Evolutionary conservation across 1,140 invertebrate species (phyloP).

Genomic region (Papilio helenus): DNA sequence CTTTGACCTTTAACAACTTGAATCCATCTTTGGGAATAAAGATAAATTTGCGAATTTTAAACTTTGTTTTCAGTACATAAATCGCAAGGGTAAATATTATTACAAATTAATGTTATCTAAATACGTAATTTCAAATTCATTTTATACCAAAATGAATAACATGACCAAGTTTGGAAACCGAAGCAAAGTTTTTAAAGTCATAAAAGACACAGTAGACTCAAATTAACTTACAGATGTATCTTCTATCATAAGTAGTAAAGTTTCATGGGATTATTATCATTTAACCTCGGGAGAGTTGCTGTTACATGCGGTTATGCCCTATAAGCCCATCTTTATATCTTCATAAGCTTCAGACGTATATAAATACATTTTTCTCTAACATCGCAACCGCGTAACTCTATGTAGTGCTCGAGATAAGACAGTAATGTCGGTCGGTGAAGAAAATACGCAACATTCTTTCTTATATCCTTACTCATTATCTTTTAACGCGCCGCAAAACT

Average conservation of each 20-base stretch:
- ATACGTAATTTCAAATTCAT: no score
- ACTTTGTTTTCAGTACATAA: constrained; percentile 68
- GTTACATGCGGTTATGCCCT: neutral
- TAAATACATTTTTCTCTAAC: neutral
- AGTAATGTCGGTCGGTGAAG: constrained; percentile 66
- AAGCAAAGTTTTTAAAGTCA: no score
- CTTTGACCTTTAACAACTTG: constrained; percentile 67
- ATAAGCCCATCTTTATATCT: neutral
- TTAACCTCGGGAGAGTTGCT: neutral
- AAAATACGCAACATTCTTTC: constrained; percentile 65
- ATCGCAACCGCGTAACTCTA: constrained; percentile 40
- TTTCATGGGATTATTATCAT: neutral
- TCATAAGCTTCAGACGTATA: neutral
- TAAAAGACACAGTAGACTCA: no score
- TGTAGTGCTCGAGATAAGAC: constrained; percentile 64
- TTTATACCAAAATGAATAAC: no score
- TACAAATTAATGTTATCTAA: neutral
- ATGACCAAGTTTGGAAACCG: no score
- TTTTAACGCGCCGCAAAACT: constrained; percentile 72
- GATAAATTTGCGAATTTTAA: constrained; percentile 72
- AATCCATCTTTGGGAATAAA: constrained; percentile 55
- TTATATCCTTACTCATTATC: constrained; percentile 73
- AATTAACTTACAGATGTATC: no score
- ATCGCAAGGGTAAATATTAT: constrained; percentile 46
- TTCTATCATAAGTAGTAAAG: neutral